Conservation (phyloP, 64 coral and sea anemone genomes). For the Porites australiensis region DNA sequence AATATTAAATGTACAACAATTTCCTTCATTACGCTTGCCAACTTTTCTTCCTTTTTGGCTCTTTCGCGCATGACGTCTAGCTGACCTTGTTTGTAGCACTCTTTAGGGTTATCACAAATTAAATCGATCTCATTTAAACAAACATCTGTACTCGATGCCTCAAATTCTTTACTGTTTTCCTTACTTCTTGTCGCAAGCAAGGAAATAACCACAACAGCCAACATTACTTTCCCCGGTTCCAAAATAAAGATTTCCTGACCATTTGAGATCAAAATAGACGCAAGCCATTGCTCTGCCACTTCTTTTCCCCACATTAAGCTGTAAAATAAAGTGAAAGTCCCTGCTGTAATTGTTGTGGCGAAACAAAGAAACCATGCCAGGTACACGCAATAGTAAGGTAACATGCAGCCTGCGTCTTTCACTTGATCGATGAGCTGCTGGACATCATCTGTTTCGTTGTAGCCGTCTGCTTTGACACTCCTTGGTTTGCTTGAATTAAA, state of each 20-base stretch:
- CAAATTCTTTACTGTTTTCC: not conserved
- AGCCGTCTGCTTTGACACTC: not conserved
- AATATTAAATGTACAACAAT: conserved; percentile 57
- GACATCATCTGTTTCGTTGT: not conserved
- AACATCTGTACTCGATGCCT: not conserved
- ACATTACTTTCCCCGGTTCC: conserved; percentile 74
- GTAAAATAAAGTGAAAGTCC: conserved; percentile 75
- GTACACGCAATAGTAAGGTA: conserved; percentile 62
- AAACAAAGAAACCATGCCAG: conserved; percentile 83
- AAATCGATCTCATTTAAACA: not conserved
- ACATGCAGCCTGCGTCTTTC: not conserved
- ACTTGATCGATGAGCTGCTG: conserved; percentile 15
- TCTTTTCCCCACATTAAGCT: conserved; percentile 89
- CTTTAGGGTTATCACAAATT: conserved; percentile 42
- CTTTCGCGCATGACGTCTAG: conserved; percentile 47
- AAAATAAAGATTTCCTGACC: conserved; percentile 79
- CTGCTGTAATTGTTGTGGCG: conserved; percentile 40
- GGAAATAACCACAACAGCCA: conserved; percentile 45
- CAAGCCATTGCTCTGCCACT: conserved; percentile 83
- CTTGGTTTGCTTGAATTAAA: conserved; percentile 4
- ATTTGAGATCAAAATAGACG: conserved; percentile 78
- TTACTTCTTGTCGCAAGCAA: conserved; percentile 1
- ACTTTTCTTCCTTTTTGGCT: conserved; percentile 62
- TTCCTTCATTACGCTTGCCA: conserved; percentile 58
- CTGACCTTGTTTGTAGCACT: not conserved